Evolutionary conservation across 2,113 vertebrate species (phyloP), one percentile per base, ranked within the genome.

Genomic region (Cinclus cinclus): DNA sequence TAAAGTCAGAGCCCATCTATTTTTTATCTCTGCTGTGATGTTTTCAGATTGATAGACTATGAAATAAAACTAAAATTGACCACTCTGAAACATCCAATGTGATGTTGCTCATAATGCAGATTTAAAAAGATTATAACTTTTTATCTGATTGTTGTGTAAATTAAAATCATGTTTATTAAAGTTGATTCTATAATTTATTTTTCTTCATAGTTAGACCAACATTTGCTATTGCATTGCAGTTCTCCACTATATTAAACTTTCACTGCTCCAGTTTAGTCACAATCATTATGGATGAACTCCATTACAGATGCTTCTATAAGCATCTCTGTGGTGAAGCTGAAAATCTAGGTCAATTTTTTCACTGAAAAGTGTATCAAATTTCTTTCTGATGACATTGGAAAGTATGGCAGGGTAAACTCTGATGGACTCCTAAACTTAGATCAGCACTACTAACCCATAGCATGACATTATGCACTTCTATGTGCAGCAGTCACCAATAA

Each of bases 321-420:
- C 35, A 90, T 71, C 60, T 88, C 68, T 3, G 23, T 52, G 31
- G 60, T 81, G 56, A 67, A 63, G 64, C 60, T 81, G 53, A 88
- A 95, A 96, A 96, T 95, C 68, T 96, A 95, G 95, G 95, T 96
- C 95, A 96, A 92, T 70, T 95, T 96, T 94, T 94, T 91, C 90
- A 78, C 52, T 59, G 46, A 83, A 77, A 88, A 92, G 56, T 90
- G 73, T 89, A 94, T 71, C 64, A 88, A 93, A 95, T 96, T 93
- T 75, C 50, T 71, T 90, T 88, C 68, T 95, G 79, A 95, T 95
- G 39, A 42, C 90, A 77, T 60, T 93, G 76, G 73, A 88, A 95
- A 88, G 35, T 15, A 20, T 37, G 27, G 70, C 67, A 63, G 30
- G 18, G 56, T 52, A 94, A 90, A 90, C 50, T 74, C 77, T 3